phyloP scores from a whole-genome alignment of 2,888 invertebrate species.

The Opisthograptis luteolata region DNA sequence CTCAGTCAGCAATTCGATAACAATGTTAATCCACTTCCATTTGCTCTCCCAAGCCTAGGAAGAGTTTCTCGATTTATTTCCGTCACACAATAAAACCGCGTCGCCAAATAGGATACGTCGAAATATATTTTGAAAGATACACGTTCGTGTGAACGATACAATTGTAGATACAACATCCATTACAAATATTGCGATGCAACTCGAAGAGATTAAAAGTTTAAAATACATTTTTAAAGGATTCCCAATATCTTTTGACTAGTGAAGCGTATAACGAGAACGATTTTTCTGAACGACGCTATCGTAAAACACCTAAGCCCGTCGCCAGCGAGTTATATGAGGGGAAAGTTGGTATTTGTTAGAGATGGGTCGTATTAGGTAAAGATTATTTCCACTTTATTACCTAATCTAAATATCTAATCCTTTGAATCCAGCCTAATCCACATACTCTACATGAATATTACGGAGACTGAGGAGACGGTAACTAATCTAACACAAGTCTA shows the following conservation, averaged over 20 bases:
- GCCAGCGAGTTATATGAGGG: slow-evolving; percentile 27
- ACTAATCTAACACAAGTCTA: too few species aligned
- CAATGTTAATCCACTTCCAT: slow-evolving; percentile 31
- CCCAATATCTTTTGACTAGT: not conserved
- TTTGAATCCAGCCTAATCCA: too few species aligned
- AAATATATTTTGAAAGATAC: slow-evolving; percentile 14
- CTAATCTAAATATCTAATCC: too few species aligned
- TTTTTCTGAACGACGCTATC: slow-evolving; percentile 24
- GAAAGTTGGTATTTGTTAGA: slow-evolving; percentile 47
- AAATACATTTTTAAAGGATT: not conserved
- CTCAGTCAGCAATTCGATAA: slow-evolving; percentile 18
- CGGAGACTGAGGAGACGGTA: too few species aligned
- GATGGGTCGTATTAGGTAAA: too few species aligned
- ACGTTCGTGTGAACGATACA: slow-evolving; percentile 2
- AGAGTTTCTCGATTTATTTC: slow-evolving; percentile 28
- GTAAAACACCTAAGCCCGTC: slow-evolving; percentile 27
- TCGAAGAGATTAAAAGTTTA: not conserved
- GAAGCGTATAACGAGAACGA: slow-evolving; percentile 13
- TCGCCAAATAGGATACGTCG: not conserved
- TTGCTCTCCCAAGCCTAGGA: slow-evolving; percentile 5
- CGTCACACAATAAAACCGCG: slow-evolving; percentile 25
- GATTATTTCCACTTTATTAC: too few species aligned
- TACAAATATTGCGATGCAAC: slow-evolving; percentile 5
- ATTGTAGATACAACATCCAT: slow-evolving; percentile 8
- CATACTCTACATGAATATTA: too few species aligned